Base-by-base conservation (phyloP, 2,888 invertebrate genomes). In the Mythimna lalbum region DNA sequence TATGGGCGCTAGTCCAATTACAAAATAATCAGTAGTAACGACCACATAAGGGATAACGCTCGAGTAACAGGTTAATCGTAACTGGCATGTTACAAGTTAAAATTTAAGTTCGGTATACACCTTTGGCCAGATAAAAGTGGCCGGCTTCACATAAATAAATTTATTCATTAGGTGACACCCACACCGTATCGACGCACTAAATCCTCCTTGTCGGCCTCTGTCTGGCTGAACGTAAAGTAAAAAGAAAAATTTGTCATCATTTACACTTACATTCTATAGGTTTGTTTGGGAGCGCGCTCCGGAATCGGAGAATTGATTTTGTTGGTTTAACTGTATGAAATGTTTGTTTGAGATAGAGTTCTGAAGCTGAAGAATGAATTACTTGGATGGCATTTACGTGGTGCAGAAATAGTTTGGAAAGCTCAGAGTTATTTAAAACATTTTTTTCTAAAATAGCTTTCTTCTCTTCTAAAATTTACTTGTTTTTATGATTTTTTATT, bases 131-230 rank as follows among this genome's bases (percentile, higher is more conserved):
- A 93, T 93, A 93, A 94, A 94, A 93, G 94, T 89, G 86, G 88
- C 90, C 83, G 80, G 83, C 73, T 88, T 86, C 91, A 91, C 91
- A 92, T 92, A 95, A 95, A 95, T 95, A 95, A 95, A 94, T 95
- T 94, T 95, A 95, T 95, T 96, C 95, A 96, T 95, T 96, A 95
- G 94, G 93, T 91, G 93, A 95, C 96, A 95, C 95, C 96, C 94
- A 95, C 95, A 92, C 93, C 87, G 81, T 94, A 95, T 95, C 95
- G 91, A 89, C 90, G 89, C 92, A 94, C 92, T 96, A 96, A 96
- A 96, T 95, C 94, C 94, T 93, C 90, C 89, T 89, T 90, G 93
- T 93, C 93, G 93, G 91, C 92, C 93, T 89, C 93, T 91, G 94
- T 93, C 93, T 88, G 82, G 85, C 88, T 88, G 90, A 88, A 89